A percentile compares a stretch with the other conserved stretches of the same genome.
These are phyloP conservation scores for Holothuria leucospilota DNA, from an alignment of 53 echinoderm and acorn worm genomes.

Conservation along the genomic window DNA sequence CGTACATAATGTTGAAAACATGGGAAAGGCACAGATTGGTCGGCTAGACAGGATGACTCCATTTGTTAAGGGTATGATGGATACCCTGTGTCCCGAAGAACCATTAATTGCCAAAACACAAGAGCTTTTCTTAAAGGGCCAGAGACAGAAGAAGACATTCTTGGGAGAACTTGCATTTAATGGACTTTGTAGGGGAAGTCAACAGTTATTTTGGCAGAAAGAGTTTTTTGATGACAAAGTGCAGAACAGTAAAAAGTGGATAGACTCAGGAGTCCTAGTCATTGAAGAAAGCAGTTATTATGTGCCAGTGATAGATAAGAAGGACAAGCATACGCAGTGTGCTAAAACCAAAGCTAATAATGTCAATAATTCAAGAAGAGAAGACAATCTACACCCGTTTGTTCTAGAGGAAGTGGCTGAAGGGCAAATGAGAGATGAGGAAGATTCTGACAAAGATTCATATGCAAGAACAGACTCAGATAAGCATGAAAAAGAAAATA, in stretches of 20 bases:
- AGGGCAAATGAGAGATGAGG: too few relatives aligned
- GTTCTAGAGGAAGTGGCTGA: too few relatives aligned
- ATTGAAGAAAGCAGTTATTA: background rate
- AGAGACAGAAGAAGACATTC: background rate
- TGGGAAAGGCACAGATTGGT: background rate
- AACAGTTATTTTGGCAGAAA: slow-evolving; percentile 22
- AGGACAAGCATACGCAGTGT: too few relatives aligned
- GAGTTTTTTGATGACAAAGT: background rate
- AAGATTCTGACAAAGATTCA: too few relatives aligned
- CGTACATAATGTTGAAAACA: background rate
- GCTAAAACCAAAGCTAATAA: too few relatives aligned
- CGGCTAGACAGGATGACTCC: slow-evolving; percentile 1
- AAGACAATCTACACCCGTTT: too few relatives aligned
- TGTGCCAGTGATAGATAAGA: background rate
- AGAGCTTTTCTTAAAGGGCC: too few relatives aligned
- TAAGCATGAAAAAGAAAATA: too few relatives aligned
- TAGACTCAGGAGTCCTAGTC: slow-evolving; percentile 19
- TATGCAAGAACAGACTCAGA: too few relatives aligned
- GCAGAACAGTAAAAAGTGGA: slow-evolving; percentile 12
- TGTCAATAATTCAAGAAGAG: too few relatives aligned
- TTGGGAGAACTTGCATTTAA: slow-evolving; percentile 20
- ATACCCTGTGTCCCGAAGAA: background rate
- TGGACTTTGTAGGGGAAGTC: slow-evolving; percentile 25
- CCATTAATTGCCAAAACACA: too few relatives aligned
- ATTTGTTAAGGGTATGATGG: background rate